A percentile compares a stretch with the other conserved stretches of the same genome.
These are phyloP conservation scores for Lottia scabra DNA, from an alignment of 2,888 invertebrate species.

Conservation along the genomic window DNA sequence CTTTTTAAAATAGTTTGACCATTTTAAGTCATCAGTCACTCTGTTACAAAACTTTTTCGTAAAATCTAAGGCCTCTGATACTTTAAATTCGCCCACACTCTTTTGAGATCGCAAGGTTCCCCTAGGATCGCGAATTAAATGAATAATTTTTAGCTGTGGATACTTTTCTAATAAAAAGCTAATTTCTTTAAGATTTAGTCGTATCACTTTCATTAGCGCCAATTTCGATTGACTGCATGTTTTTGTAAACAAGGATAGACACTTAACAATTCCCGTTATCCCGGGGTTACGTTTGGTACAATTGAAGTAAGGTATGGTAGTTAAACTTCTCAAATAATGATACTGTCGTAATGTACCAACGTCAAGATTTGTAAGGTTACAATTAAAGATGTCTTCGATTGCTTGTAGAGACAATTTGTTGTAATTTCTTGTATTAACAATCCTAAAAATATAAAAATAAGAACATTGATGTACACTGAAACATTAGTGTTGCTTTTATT, in stretches of 20 bases:
- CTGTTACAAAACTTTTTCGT: slow-evolving; percentile 5
- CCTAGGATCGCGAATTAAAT: slow-evolving; percentile 28
- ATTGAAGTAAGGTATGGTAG: neutral
- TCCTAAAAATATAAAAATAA: no score
- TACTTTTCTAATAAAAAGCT: slow-evolving; percentile 12
- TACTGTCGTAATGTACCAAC: slow-evolving; percentile 12
- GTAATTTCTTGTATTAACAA: no score
- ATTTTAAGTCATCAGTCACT: neutral
- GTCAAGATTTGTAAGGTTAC: slow-evolving; percentile 10
- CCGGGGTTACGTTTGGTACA: neutral
- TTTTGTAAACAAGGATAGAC: slow-evolving; percentile 10
- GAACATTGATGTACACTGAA: no score
- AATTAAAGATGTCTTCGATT: neutral
- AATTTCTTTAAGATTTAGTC: slow-evolving; percentile 15
- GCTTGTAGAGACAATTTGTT: neutral
- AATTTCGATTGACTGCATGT: slow-evolving; percentile 12
- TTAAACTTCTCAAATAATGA: slow-evolving; percentile 1
- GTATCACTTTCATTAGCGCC: slow-evolving; percentile 20
- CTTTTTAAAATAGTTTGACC: neutral
- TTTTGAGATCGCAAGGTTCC: slow-evolving; percentile 17
- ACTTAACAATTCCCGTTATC: neutral
- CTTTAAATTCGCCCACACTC: slow-evolving; percentile 7
- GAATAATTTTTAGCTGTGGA: slow-evolving; percentile 25
- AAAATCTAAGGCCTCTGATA: neutral
- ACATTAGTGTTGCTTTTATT: no score